Conservation (phyloP, 2,113 vertebrate species). For the Beaufortia kweichowensis region DNA sequence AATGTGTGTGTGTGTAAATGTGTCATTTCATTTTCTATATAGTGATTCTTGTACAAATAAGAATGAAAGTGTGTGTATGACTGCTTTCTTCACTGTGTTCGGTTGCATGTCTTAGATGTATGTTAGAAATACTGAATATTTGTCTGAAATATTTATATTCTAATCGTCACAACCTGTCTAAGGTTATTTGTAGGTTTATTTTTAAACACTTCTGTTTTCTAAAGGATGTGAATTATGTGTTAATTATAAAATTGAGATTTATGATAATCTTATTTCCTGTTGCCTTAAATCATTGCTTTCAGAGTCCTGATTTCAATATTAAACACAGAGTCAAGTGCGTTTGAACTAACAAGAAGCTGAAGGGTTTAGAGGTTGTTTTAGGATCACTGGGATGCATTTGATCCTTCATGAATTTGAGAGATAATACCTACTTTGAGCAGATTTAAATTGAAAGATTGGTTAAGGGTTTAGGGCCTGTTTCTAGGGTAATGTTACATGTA, state of each 20-base stretch:
- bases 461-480: too few relatives aligned
- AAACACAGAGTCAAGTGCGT: neutral
- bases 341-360: neutral
- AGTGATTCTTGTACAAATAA: conserved; percentile 52
- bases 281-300: conserved; percentile 19
- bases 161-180: conserved; percentile 48
- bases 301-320: conserved; percentile 9
- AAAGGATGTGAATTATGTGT: conserved; percentile 65
- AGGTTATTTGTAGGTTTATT: conserved; percentile 46
- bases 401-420: too few relatives aligned
- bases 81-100: neutral
- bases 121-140: conserved; percentile 37
- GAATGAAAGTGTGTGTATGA: conserved; percentile 33
- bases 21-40: conserved; percentile 42
- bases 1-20: neutral
- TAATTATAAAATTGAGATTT: conserved; percentile 64
- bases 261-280: conserved; percentile 36
- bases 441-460: too few relatives aligned
- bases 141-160: conserved; percentile 65
- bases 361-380: neutral
- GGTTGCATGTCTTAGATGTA: conserved; percentile 33
- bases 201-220: conserved; percentile 57
- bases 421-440: too few relatives aligned
- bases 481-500: too few relatives aligned
- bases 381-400: neutral